These are phyloP conservation scores for Antrozous pallidus DNA, from an alignment of 2,797 vertebrate species.

Conservation along the genomic window DNA sequence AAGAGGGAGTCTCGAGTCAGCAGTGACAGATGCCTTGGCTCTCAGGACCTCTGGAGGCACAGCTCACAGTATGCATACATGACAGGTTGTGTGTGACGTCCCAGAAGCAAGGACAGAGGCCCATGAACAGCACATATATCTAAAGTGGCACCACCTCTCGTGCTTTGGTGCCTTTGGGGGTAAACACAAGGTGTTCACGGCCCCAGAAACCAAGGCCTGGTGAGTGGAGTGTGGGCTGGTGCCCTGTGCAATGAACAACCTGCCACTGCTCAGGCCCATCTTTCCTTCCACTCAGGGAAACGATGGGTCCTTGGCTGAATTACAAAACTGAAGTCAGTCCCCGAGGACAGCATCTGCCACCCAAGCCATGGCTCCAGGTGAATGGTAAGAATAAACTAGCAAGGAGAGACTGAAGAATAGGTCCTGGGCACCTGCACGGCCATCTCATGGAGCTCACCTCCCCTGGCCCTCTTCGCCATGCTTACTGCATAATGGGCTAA, in stretches of 20 bases:
- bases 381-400: not conserved
- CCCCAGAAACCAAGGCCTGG: not conserved
- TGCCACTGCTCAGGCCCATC: not conserved
- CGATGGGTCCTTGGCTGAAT: not conserved
- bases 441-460: not conserved
- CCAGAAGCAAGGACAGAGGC: rapidly evolving
- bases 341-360: not conserved
- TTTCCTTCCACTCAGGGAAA: not conserved
- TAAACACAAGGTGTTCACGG: not conserved
- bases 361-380: not conserved
- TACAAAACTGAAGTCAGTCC: not conserved
- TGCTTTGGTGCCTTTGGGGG: not conserved
- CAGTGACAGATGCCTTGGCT: not conserved
- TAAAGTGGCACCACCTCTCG: rapidly evolving
- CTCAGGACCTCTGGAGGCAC: not conserved
- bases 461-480: rapidly evolving
- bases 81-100: rapidly evolving
- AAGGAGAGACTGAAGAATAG: not conserved
- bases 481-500: rapidly evolving
- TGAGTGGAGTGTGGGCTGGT: not conserved
- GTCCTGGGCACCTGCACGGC: too few relatives aligned
- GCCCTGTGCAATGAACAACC: not conserved
- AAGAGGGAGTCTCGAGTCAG: not conserved
- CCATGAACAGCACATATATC: rapidly evolving
- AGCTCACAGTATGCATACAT: rapidly evolving